A percentile compares a stretch with the other conserved stretches of the same genome.
phyloP scores from a whole-genome alignment of 2,113 vertebrate genomes.

The Pterophyllum scalare region DNA sequence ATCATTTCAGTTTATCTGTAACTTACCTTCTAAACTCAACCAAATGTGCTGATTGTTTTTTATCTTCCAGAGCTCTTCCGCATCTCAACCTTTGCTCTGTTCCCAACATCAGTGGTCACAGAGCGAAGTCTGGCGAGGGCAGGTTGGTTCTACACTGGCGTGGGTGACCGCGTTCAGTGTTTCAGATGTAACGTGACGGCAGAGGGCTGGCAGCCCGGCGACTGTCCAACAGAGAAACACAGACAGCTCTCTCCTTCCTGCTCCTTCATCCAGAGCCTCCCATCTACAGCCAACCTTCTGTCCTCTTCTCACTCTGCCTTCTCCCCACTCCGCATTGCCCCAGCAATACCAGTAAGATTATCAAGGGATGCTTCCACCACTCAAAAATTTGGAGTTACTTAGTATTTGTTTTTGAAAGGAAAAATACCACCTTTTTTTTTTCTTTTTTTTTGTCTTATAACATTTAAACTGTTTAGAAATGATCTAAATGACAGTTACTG shows the following conservation, averaged over 20 bases:
- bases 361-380: not conserved
- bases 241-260: conserved; percentile 89
- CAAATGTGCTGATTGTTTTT: not conserved
- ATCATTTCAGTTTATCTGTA: not conserved
- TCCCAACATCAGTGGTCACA: conserved; percentile 82
- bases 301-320: conserved; percentile 84
- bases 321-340: conserved; percentile 75
- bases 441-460: too few species aligned
- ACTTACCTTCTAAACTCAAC: not conserved
- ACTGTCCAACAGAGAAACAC: conserved; percentile 91
- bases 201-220: conserved; percentile 92
- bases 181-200: conserved; percentile 90
- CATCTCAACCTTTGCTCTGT: conserved; percentile 91
- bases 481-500: too few species aligned
- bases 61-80: conserved; percentile 89
- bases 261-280: conserved; percentile 87
- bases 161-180: conserved; percentile 91
- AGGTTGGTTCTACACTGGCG: conserved; percentile 94
- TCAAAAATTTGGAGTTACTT: not conserved
- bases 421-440: not conserved
- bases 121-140: conserved; percentile 94
- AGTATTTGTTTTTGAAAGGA: not conserved
- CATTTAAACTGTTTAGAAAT: not conserved
- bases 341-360: conserved; percentile 72
- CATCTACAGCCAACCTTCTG: conserved; percentile 78